Evolutionary conservation across 2,797 vertebrate genomes (phyloP).

Genomic region (Sphenodon punctatus): DNA sequence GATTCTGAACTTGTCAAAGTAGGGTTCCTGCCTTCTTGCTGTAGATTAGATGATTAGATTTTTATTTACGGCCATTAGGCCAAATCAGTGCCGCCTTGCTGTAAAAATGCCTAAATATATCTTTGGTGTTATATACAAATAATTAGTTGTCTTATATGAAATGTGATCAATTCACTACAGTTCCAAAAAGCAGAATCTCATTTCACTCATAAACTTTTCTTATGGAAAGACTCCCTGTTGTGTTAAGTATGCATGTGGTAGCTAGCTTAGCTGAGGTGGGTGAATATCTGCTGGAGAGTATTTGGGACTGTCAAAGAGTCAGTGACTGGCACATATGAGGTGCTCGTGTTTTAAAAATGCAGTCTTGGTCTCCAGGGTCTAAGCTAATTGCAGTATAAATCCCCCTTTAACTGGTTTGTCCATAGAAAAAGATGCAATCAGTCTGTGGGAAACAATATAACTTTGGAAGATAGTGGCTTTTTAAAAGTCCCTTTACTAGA

Average conservation of each 20-base stretch:
- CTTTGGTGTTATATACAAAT: neutral
- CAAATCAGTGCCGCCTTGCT: no score
- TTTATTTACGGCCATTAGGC: no score
- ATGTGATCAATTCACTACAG: neutral
- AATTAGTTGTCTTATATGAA: neutral
- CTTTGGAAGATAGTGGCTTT: conserved; percentile 17
- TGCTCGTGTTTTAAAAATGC: no score
- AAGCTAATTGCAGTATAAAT: neutral
- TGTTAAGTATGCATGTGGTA: neutral
- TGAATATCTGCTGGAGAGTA: neutral
- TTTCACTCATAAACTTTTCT: neutral
- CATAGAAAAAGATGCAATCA: neutral
- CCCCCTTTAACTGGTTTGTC: neutral
- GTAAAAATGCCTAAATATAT: rapidly evolving
- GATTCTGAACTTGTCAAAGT: rapidly evolving
- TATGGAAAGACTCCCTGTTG: neutral
- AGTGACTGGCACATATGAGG: no score
- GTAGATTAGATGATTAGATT: no score
- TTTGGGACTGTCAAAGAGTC: no score
- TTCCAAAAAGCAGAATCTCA: rapidly evolving
- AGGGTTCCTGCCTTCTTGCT: neutral
- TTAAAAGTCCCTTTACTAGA: neutral
- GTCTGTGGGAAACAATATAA: neutral
- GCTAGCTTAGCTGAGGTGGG: neutral
- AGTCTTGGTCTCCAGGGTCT: no score